phyloP scores from a whole-genome alignment of 2,113 vertebrate species.

The Nesoenas mayeri region DNA sequence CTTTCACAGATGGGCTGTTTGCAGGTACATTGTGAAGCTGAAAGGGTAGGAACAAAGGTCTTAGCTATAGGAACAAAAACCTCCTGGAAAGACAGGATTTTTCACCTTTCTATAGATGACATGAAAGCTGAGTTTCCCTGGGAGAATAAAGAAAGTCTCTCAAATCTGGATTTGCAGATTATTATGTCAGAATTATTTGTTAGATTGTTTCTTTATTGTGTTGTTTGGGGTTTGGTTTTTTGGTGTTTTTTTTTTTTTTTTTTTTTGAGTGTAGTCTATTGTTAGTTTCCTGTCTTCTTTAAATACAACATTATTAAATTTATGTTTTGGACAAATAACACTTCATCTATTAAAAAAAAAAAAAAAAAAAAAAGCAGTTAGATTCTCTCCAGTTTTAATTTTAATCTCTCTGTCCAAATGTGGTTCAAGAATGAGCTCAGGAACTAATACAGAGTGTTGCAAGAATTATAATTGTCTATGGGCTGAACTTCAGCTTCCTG shows the following conservation, averaged over 20 bases:
- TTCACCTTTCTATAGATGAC: neutral
- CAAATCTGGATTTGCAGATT: neutral
- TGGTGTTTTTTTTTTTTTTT: neutral
- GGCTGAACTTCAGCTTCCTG: neutral
- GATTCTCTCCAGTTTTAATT: neutral
- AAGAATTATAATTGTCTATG: neutral
- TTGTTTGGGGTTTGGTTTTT: neutral
- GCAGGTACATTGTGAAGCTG: fast-evolving
- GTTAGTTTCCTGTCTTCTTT: neutral
- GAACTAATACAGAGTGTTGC: neutral
- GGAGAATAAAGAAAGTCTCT: neutral
- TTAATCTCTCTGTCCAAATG: neutral
- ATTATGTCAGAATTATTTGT: neutral
- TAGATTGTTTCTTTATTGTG: neutral
- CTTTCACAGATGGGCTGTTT: neutral
- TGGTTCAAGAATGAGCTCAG: neutral
- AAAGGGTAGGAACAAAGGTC: neutral
- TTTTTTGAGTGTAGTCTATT: neutral
- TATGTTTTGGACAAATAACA: neutral
- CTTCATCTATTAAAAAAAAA: neutral
- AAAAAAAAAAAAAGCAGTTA: neutral
- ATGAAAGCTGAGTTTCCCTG: neutral
- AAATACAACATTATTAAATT: neutral
- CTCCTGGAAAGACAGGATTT: neutral
- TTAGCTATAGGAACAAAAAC: neutral